Base-by-base conservation (phyloP, 2,888 invertebrate genomes). In the Mesoligia furuncula region DNA sequence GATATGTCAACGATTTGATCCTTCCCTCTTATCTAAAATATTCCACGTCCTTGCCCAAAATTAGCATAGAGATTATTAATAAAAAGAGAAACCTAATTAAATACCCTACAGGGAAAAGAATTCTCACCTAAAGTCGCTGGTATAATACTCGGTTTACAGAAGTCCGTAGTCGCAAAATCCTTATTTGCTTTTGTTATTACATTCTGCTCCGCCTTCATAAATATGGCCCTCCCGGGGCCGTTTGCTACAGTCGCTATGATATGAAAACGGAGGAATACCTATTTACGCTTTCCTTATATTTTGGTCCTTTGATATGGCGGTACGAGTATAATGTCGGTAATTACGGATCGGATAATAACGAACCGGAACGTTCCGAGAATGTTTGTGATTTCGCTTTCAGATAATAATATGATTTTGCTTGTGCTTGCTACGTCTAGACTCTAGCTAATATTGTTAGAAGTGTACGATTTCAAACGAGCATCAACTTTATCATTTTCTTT, bases 181-280 rank as follows among this genome's bases (percentile, higher is more conserved):
- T 89, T 91, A 90, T 92, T 92, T 91, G 89, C 88, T 88, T 88
- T 91, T 90, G 89, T 86, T 90, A 91, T 92, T 90, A 90, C 89
- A 75, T 86, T 83, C 69, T 77, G 85, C 87, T 86, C 87, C 83
- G 85, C 84, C 85, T 80, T 86, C 88, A 90, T 90, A 91, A 91
- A 92, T 91, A 90, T 87, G 81, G 87, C 87, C 85, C 90, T 88
- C 89, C 65, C 64, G 91, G 89, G 92, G 80, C 82, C 86, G 83
- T 88, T 89, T 89, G 83, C 81, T 72, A 81, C 87, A 84, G 79
- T 84, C 80, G 85, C 87, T 86, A 87, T 89, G 86, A 87, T 90
- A 90, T 90, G 87, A 83, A 90, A 85, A 85, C 83, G 86, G 79
- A 79, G 75, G 84, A 85, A 86, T 83, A 83, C 87, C 81, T 87